Conservation (phyloP, 2,113 vertebrate species). For the Mormyrus lacerda region DNA sequence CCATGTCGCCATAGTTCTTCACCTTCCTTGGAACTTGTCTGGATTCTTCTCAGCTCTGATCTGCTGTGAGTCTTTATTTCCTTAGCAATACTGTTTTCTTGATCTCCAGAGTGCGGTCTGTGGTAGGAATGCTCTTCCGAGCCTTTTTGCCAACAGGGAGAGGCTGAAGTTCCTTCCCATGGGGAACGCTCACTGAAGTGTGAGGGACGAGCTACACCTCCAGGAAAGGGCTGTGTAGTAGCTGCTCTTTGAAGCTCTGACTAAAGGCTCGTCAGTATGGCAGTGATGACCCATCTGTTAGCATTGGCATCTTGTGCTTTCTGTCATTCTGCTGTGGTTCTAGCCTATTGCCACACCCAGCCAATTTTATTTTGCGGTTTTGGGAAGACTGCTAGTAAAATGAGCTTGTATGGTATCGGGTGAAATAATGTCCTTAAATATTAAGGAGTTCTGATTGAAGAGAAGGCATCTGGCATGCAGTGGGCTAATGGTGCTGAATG, state of each 20-base stretch:
- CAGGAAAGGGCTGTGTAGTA: background rate
- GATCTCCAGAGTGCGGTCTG: slow-evolving; percentile 12
- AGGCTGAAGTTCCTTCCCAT: background rate
- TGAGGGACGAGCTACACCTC: background rate
- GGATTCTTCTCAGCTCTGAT: background rate
- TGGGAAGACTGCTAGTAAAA: background rate
- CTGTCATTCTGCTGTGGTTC: background rate
- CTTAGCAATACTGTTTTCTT: background rate
- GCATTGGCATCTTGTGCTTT: background rate
- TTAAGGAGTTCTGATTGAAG: background rate
- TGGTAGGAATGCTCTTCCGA: background rate
- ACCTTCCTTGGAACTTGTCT: background rate
- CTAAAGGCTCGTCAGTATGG: background rate
- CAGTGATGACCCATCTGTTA: background rate
- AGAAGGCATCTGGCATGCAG: background rate
- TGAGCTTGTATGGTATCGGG: background rate
- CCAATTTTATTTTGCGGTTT: background rate
- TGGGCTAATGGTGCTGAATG: background rate
- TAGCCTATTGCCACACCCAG: background rate
- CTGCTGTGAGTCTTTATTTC: background rate
- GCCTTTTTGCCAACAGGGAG: background rate
- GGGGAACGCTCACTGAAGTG: background rate
- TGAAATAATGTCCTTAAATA: background rate
- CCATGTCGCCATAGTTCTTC: background rate
- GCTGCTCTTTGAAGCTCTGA: background rate